Base-by-base conservation (phyloP, 2,888 invertebrate species). In the Hedychridium roseum region DNA sequence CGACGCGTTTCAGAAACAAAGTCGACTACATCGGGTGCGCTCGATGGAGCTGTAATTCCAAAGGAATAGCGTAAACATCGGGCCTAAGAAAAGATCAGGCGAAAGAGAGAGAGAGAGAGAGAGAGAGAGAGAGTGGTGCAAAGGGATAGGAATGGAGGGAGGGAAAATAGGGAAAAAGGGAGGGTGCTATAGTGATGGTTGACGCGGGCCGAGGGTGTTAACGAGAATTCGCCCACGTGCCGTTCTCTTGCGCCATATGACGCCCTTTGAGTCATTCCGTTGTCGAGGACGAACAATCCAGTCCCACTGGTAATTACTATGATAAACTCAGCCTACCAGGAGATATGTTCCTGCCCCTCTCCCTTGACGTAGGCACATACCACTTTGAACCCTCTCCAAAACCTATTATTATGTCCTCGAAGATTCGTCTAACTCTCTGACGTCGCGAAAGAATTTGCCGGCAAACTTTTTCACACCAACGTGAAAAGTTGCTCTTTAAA, bases 301-400 rank as follows among this genome's bases (percentile, higher is more conserved):
- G 61, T 64, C 64, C 58, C 60, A 50, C 53, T 53, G 56, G 68
- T 66, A 69, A 71, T 71, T 71, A 69, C 63, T 66, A 69, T 69
- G 68, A 71, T 70, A 68, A 71, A 70, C 66, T 61, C n/a, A n/a
- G n/a, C n/a, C n/a, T n/a, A n/a, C n/a, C n/a, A n/a, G n/a, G n/a
- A n/a, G n/a, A n/a, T n/a, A n/a, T n/a, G n/a, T n/a, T n/a, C n/a
- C n/a, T n/a, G n/a, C n/a, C n/a, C n/a, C n/a, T n/a, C n/a, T n/a
- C n/a, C n/a, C n/a, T n/a, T n/a, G n/a, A n/a, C n/a, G n/a, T n/a
- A n/a, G n/a, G n/a, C n/a, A n/a, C n/a, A n/a, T n/a, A n/a, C n/a
- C n/a, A n/a, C n/a, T n/a, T n/a, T n/a, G n/a, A n/a, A n/a, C n/a
- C n/a, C n/a, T n/a, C n/a, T n/a, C n/a, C n/a, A n/a, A n/a, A n/a